Percentiles rank a stretch among this genome's conserved stretches.
These are phyloP conservation scores for Mantis religiosa DNA, from an alignment of 2,888 invertebrate genomes.

Conservation along the genomic window DNA sequence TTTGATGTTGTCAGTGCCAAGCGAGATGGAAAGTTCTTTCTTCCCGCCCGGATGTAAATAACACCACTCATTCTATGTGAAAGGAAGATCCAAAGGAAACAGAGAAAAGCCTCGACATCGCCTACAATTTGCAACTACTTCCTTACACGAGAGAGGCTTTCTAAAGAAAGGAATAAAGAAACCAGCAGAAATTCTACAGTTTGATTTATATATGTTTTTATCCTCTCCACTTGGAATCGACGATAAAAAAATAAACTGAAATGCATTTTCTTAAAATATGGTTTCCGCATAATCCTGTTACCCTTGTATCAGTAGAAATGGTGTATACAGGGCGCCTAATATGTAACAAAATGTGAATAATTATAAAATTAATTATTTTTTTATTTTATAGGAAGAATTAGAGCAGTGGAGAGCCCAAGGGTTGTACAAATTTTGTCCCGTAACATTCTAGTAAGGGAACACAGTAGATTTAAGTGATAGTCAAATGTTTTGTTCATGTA, in stretches of 20 bases:
- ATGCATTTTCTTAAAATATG: too few species aligned
- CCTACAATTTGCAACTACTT: background rate
- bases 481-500: too few species aligned
- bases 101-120: background rate
- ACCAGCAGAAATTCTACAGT: background rate
- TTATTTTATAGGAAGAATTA: too few species aligned
- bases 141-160: background rate
- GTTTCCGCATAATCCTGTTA: too few species aligned
- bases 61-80: background rate
- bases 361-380: too few species aligned
- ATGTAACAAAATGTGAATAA: too few species aligned
- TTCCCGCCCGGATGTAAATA: background rate
- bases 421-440: too few species aligned
- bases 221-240: background rate
- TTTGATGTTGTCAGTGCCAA: background rate
- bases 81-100: background rate
- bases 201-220: background rate
- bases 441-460: too few species aligned
- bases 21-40: background rate
- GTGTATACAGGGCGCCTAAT: too few species aligned
- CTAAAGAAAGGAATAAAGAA: background rate
- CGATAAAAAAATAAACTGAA: background rate
- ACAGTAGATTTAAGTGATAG: too few species aligned
- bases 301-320: too few species aligned
- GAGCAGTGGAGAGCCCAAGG: too few species aligned